These are phyloP conservation scores for Drosophila arizonae DNA, from an alignment of 1,140 invertebrate genomes.

Conservation along the genomic window DNA sequence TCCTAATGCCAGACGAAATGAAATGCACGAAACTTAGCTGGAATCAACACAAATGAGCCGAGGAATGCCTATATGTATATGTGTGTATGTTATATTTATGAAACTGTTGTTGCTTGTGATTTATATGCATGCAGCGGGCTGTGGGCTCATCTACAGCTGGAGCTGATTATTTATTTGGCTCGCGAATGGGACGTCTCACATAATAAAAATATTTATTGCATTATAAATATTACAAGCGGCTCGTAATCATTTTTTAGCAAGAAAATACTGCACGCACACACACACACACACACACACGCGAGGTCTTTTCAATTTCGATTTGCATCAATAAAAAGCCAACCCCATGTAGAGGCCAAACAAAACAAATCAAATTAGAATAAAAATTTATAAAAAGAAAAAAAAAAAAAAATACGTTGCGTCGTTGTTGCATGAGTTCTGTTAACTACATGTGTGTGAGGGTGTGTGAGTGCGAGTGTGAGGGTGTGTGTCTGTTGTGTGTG, in stretches of 20 bases:
- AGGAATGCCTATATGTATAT: conserved; percentile 8
- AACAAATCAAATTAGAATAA: conserved; percentile 80
- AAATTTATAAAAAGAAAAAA: conserved; percentile 61
- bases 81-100: neutral
- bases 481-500: conserved; percentile 43
- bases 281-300: neutral
- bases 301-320: conserved; percentile 73
- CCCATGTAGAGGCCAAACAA: conserved; percentile 34
- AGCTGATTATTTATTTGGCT: conserved; percentile 66
- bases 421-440: conserved; percentile 22
- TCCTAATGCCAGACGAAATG: conserved; percentile 53
- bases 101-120: conserved; percentile 44
- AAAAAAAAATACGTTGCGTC: conserved; percentile 26
- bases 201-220: conserved; percentile 81
- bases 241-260: conserved; percentile 62
- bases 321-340: conserved; percentile 69
- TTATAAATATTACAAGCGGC: conserved; percentile 68
- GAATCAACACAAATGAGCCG: conserved; percentile 7
- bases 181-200: conserved; percentile 61
- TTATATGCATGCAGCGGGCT: conserved; percentile 56
- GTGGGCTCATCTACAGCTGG: conserved; percentile 14
- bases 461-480: conserved; percentile 9
- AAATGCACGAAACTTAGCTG: neutral
- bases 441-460: neutral
- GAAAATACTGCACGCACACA: conserved; percentile 7